These are phyloP conservation scores for Hapalemur alaotrensis DNA, from an alignment of 2,797 vertebrate genomes.

Conservation along the genomic window DNA sequence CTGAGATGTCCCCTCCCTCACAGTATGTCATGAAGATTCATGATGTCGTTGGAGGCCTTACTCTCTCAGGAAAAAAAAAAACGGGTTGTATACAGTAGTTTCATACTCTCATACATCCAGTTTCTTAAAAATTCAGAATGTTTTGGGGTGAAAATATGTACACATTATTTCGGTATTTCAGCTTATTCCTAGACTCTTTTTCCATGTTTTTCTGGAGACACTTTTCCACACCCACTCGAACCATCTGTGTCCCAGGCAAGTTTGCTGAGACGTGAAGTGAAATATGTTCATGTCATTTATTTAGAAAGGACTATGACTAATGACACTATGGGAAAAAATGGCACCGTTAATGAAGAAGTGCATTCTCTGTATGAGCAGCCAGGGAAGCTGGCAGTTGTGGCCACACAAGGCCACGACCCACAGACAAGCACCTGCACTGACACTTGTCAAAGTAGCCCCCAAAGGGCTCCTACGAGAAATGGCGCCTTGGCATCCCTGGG, in stretches of 20 bases:
- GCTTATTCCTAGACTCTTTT: slow-evolving; percentile 44
- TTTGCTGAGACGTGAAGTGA: slow-evolving; percentile 52
- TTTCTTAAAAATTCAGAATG: slow-evolving; percentile 45
- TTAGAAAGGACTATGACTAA: slow-evolving; percentile 47
- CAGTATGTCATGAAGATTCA: not conserved
- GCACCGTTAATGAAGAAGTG: not conserved
- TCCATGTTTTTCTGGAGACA: slow-evolving; percentile 45
- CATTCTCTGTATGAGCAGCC: not conserved
- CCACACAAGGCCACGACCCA: not conserved
- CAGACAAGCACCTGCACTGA: not conserved
- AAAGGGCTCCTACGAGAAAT: not conserved
- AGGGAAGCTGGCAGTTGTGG: not conserved
- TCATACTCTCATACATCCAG: not conserved
- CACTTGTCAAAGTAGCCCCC: not conserved
- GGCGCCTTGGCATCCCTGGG: not conserved
- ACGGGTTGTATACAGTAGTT: not conserved
- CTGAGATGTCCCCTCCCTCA: not conserved
- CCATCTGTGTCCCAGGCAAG: slow-evolving; percentile 74
- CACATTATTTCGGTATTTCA: slow-evolving; percentile 51
- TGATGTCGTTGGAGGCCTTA: not conserved
- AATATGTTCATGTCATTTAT: slow-evolving; percentile 51
- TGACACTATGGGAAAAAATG: not conserved
- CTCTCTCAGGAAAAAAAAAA: not conserved
- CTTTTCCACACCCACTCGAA: slow-evolving; percentile 11
- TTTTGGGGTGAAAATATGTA: not conserved